A percentile compares a stretch with the other conserved stretches of the same genome.
Conservation (phyloP, 2,113 vertebrate species). For the Ammospiza nelsoni region DNA sequence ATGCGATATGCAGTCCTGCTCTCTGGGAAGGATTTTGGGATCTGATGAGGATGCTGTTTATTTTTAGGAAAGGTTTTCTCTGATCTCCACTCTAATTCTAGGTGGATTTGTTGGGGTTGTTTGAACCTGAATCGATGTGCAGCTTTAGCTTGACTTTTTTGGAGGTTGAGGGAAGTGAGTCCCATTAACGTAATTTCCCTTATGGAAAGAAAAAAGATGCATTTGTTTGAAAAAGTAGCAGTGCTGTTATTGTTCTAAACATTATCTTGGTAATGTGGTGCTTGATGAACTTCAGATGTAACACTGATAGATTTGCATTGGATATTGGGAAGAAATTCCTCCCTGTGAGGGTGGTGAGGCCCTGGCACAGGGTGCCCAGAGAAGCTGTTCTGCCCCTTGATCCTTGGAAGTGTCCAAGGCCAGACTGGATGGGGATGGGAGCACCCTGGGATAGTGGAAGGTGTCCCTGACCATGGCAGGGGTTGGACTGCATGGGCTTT, state of each 20-base stretch:
- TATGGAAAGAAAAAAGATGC: accelerated
- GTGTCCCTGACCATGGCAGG: background rate
- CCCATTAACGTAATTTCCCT: background rate
- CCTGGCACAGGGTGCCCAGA: background rate
- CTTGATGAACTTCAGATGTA: background rate
- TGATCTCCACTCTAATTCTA: background rate
- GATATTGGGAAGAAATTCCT: background rate
- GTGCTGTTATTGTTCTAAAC: background rate
- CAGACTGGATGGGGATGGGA: accelerated
- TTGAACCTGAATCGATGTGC: background rate
- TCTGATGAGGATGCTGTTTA: background rate
- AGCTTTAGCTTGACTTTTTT: background rate
- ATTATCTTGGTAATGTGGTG: background rate
- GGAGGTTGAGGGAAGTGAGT: background rate
- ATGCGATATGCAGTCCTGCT: accelerated
- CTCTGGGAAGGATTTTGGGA: background rate
- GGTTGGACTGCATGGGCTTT: background rate
- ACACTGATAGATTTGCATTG: background rate
- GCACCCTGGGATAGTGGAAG: accelerated
- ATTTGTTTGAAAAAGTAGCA: background rate
- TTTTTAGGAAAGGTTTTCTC: background rate
- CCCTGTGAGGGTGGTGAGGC: accelerated
- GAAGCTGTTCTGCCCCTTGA: background rate
- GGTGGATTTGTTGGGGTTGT: background rate
- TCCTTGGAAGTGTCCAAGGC: background rate